These are phyloP conservation scores for Harpagus bidentatus DNA, from an alignment of 2,113 vertebrate genomes.

Conservation along the genomic window DNA sequence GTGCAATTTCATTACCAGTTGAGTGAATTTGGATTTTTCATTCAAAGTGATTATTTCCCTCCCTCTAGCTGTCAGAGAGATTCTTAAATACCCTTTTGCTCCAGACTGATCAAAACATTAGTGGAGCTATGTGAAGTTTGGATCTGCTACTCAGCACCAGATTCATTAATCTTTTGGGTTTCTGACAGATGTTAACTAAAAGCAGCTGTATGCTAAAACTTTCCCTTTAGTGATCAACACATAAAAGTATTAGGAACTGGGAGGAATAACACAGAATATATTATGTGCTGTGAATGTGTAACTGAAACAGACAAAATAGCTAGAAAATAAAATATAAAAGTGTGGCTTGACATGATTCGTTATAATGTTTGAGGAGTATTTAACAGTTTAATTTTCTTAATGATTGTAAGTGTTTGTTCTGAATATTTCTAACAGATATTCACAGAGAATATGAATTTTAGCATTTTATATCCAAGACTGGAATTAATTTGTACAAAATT, in stretches of 20 bases:
- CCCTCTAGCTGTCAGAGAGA: slow-evolving; percentile 64
- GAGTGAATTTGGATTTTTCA: slow-evolving; percentile 57
- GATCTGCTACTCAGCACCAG: slow-evolving; percentile 49
- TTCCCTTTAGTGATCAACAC: slow-evolving; percentile 13
- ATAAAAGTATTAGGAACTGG: background rate
- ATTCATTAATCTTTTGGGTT: slow-evolving; percentile 56
- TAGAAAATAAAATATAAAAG: slow-evolving; percentile 30
- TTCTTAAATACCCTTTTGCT: slow-evolving; percentile 61
- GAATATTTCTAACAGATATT: background rate
- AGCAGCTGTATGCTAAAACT: slow-evolving; percentile 31
- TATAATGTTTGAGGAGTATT: slow-evolving; percentile 32
- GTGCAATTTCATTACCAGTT: slow-evolving; percentile 63
- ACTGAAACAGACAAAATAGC: slow-evolving; percentile 34
- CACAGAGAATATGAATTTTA: slow-evolving; percentile 7
- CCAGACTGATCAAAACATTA: slow-evolving; percentile 69
- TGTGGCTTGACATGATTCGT: background rate
- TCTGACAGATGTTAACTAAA: slow-evolving; percentile 59
- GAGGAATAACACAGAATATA: background rate
- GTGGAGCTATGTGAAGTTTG: slow-evolving; percentile 59
- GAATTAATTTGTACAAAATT: slow-evolving; percentile 46
- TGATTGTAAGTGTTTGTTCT: background rate
- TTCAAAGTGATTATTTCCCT: slow-evolving; percentile 74
- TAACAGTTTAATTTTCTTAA: slow-evolving; percentile 50
- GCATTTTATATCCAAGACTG: slow-evolving; percentile 2
- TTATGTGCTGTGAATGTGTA: background rate